Evolutionary conservation across 2,888 invertebrate genomes (phyloP).

Genomic region (Trisateles emortualis): DNA sequence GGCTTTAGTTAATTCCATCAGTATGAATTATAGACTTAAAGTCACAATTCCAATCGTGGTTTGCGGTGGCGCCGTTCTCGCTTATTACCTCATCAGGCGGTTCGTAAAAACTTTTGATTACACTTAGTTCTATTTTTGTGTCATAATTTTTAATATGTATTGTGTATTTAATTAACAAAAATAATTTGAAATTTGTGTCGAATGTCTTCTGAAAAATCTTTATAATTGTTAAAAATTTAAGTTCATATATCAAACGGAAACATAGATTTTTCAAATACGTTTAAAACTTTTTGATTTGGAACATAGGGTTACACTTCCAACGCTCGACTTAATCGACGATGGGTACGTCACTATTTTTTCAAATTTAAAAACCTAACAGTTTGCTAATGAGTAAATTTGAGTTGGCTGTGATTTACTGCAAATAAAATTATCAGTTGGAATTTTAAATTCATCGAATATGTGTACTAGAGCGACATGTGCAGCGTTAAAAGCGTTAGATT

Average conservation of each 20-base stretch:
- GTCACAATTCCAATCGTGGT: slow-evolving; percentile 82
- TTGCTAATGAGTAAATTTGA: neutral
- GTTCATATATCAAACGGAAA: slow-evolving; percentile 1
- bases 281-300: slow-evolving; percentile 36
- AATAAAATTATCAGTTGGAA: slow-evolving; percentile 7
- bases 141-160: slow-evolving; percentile 5
- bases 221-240: too few species aligned
- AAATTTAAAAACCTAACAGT: slow-evolving; percentile 47
- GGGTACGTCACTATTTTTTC: slow-evolving; percentile 71
- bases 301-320: slow-evolving; percentile 50
- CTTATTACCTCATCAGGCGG: slow-evolving; percentile 86
- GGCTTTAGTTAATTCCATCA: slow-evolving; percentile 57
- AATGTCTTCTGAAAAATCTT: too few species aligned
- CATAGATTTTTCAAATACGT: slow-evolving; percentile 10
- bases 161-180: neutral
- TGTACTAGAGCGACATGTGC: slow-evolving; percentile 83
- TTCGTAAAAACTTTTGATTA: slow-evolving; percentile 66
- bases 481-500: slow-evolving; percentile 81
- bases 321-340: slow-evolving; percentile 57
- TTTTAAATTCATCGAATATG: slow-evolving; percentile 56
- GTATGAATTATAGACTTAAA: slow-evolving; percentile 84
- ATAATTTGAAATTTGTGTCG: neutral
- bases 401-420: slow-evolving; percentile 21
- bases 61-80: slow-evolving; percentile 84
- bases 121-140: slow-evolving; percentile 26